phyloP scores from a whole-genome alignment of 2,113 vertebrate species.

The Fulmarus glacialis region DNA sequence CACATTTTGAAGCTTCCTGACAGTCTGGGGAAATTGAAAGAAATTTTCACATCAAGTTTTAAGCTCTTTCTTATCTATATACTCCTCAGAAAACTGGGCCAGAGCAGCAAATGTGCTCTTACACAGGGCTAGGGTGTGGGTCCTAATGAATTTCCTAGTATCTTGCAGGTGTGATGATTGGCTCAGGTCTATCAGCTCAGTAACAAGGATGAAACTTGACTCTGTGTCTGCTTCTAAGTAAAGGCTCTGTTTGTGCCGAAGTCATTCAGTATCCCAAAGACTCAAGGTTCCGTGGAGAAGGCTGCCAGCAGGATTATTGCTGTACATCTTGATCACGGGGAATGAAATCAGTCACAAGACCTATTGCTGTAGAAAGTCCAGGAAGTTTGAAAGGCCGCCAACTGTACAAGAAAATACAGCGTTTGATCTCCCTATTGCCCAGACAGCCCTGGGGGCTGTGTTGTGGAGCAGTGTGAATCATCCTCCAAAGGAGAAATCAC shows the following conservation, averaged over 20 bases:
- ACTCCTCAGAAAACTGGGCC: not conserved
- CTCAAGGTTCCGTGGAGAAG: not conserved
- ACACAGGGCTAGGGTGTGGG: not conserved
- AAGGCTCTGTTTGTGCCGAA: not conserved
- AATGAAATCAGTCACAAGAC: not conserved
- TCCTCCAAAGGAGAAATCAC: not conserved
- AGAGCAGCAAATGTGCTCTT: not conserved
- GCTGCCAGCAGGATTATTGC: not conserved
- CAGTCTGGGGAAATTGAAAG: not conserved
- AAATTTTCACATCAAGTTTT: not conserved
- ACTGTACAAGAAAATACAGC: rapidly evolving
- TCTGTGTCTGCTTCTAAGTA: not conserved
- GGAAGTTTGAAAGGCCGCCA: not conserved
- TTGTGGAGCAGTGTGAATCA: rapidly evolving
- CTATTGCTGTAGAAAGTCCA: not conserved
- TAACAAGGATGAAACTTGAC: not conserved
- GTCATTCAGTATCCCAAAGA: too few species aligned
- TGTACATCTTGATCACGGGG: not conserved
- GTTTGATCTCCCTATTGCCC: rapidly evolving
- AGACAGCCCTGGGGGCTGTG: not conserved
- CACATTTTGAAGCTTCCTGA: not conserved
- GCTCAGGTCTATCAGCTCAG: not conserved
- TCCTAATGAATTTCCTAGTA: not conserved
- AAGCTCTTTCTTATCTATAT: not conserved
- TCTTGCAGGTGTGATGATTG: not conserved